Conservation (phyloP, 2,888 invertebrate species). For the Rhamnusium bicolor region DNA sequence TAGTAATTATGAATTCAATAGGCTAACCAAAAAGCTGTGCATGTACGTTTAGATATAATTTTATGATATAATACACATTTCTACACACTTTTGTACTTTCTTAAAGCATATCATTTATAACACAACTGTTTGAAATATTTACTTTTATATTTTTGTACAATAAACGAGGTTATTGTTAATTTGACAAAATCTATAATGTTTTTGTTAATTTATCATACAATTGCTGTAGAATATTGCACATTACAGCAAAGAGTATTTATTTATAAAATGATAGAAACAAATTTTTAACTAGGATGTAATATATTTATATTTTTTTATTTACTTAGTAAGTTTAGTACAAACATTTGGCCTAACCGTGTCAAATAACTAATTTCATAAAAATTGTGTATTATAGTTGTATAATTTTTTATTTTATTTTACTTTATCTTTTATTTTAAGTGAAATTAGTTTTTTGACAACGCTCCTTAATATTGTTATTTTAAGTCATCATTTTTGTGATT, state of each 20-base stretch:
- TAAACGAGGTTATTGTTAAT: background rate
- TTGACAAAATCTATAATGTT: background rate
- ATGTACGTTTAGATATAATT: too few species aligned
- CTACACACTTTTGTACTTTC: constrained; percentile 40
- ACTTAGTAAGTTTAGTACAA: background rate
- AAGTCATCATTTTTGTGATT: background rate
- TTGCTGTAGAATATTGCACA: background rate
- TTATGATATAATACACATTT: too few species aligned
- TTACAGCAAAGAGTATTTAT: background rate
- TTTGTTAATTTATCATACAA: too few species aligned
- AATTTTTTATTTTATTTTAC: background rate
- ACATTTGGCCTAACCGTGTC: constrained; percentile 4
- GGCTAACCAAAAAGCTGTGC: background rate
- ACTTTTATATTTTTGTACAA: background rate
- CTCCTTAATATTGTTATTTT: background rate
- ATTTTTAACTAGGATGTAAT: constrained; percentile 9
- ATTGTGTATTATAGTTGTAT: background rate
- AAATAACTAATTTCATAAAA: background rate
- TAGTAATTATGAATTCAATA: background rate
- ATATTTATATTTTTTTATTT: constrained; percentile 7
- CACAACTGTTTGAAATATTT: constrained; percentile 24
- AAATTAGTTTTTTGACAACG: constrained; percentile 1
- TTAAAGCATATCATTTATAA: constrained; percentile 20
- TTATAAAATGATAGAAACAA: background rate
- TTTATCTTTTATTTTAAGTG: background rate